These are phyloP conservation scores for Sebastes wilsoni DNA, from an alignment of 2,797 vertebrate genomes.

Conservation along the genomic window DNA sequence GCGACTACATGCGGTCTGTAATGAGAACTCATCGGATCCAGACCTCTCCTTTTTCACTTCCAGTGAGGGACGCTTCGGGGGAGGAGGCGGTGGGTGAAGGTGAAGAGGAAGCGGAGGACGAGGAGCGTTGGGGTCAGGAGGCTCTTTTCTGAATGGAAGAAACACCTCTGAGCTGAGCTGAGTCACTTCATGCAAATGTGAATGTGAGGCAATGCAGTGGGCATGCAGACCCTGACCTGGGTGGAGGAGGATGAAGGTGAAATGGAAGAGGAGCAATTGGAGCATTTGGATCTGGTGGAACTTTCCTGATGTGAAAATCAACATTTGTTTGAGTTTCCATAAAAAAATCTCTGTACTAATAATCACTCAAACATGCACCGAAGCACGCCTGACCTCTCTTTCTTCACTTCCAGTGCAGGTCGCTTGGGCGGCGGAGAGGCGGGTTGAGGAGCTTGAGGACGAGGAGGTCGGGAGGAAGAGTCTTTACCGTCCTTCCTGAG, in stretches of 20 bases:
- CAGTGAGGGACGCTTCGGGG: constrained; percentile 67
- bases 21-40: constrained; percentile 42
- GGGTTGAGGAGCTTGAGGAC: constrained; percentile 10
- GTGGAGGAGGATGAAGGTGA: constrained; percentile 78
- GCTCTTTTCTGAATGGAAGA: constrained; percentile 79
- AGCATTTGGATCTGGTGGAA: constrained; percentile 74
- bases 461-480: constrained; percentile 48
- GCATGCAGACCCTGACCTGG: constrained; percentile 75
- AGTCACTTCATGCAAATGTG: not conserved
- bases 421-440: constrained; percentile 57
- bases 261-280: constrained; percentile 77
- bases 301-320: constrained; percentile 71
- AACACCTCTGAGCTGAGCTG: constrained; percentile 32
- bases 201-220: not conserved
- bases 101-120: constrained; percentile 78
- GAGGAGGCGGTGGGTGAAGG: constrained; percentile 75
- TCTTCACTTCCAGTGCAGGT: constrained; percentile 71
- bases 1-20: not conserved
- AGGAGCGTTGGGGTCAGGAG: constrained; percentile 78
- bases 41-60: constrained; percentile 82
- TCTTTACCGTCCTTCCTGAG: constrained; percentile 78
- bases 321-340: not conserved
- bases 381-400: constrained; percentile 77
- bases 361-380: constrained; percentile 11
- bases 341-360: not conserved